These are phyloP conservation scores for Alcedo quadribrachys DNA, from an alignment of 2,797 vertebrate species.

Conservation along the genomic window DNA sequence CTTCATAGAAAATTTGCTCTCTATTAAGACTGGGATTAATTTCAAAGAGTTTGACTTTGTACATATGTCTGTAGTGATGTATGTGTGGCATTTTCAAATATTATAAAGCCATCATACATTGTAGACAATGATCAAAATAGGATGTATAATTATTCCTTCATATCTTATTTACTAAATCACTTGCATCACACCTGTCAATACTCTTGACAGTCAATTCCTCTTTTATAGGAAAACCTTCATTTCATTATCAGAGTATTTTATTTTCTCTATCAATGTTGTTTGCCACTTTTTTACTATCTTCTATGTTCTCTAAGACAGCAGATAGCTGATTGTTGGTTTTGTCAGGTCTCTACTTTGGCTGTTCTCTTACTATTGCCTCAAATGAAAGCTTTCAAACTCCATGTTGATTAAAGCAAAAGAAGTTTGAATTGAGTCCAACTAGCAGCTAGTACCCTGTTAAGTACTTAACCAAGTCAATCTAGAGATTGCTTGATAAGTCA, in stretches of 20 bases:
- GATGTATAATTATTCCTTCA: neutral
- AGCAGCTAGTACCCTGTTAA: neutral
- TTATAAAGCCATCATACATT: neutral
- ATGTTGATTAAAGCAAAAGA: slow-evolving; percentile 33
- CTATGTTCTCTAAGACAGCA: neutral
- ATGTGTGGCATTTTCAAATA: neutral
- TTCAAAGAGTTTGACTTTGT: neutral
- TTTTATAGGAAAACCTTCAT: neutral
- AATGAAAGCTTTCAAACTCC: slow-evolving; percentile 16
- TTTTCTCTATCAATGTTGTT: neutral
- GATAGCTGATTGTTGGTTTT: neutral
- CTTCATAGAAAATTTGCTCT: neutral
- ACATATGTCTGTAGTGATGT: neutral
- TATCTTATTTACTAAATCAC: neutral
- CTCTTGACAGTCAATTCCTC: too few species aligned
- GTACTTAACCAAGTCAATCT: slow-evolving; percentile 26
- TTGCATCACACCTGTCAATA: neutral
- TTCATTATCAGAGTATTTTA: slow-evolving; percentile 1
- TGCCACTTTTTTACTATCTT: neutral
- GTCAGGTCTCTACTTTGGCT: neutral
- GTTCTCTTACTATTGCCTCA: neutral
- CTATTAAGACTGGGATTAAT: neutral
- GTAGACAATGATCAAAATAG: neutral
- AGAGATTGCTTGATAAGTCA: slow-evolving; percentile 5
- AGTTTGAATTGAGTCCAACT: slow-evolving; percentile 24